These are phyloP conservation scores for Nomada ruficornis DNA, from an alignment of 2,888 invertebrate genomes.

Conservation along the genomic window DNA sequence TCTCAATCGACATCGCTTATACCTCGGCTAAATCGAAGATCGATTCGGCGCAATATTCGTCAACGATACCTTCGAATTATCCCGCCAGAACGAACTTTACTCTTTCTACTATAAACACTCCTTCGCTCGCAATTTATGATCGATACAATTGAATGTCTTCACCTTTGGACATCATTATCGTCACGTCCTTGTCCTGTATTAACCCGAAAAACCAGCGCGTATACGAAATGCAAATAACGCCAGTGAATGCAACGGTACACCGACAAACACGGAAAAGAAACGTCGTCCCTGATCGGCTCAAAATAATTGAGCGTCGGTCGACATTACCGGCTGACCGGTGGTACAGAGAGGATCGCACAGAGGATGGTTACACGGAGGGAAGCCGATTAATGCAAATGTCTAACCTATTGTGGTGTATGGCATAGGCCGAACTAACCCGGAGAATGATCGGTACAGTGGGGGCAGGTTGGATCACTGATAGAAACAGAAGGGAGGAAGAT, in stretches of 20 bases:
- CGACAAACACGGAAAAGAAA: constrained; percentile 17
- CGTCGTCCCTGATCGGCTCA: constrained; percentile 26
- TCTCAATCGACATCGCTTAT: constrained; percentile 21
- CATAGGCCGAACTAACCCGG: constrained; percentile 67
- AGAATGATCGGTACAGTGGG: constrained; percentile 59
- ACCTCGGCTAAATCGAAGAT: constrained; percentile 19
- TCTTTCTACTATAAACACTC: not conserved
- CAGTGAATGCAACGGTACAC: not conserved
- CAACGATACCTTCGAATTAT: not conserved
- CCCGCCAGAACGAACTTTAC: not conserved
- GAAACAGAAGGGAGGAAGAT: constrained; percentile 40
- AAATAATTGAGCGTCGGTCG: constrained; percentile 63
- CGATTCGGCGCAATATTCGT: not conserved
- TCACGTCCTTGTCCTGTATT: not conserved
- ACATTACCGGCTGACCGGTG: constrained; percentile 55
- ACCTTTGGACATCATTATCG: not conserved
- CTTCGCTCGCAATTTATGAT: no score
- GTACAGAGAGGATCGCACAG: constrained; percentile 58
- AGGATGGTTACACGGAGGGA: constrained; percentile 67
- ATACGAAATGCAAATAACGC: constrained; percentile 24
- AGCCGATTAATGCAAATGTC: constrained; percentile 82
- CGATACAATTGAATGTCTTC: not conserved
- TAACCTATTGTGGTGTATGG: constrained; percentile 78
- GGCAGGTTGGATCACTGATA: constrained; percentile 42
- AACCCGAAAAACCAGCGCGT: constrained; percentile 1